Evolutionary conservation across 2,888 invertebrate species (phyloP).

Genomic region (Xylophagus ater): DNA sequence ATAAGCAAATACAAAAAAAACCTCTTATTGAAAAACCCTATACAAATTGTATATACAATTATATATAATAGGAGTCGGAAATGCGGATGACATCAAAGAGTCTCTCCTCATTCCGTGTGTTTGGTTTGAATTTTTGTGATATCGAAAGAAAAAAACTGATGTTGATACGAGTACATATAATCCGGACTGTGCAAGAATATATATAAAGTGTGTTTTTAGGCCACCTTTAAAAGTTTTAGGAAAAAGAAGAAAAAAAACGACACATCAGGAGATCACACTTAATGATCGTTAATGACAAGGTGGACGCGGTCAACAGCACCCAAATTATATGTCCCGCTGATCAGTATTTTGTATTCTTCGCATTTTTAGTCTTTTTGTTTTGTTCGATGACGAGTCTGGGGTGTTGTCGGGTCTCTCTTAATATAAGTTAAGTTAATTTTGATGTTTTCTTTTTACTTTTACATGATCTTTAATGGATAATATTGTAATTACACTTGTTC

Average conservation of each 20-base stretch:
- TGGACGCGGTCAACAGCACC: constrained; percentile 22
- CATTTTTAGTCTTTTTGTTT: too few relatives aligned
- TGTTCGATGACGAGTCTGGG: too few relatives aligned
- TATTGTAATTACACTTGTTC: too few relatives aligned
- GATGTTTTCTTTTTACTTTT: too few relatives aligned
- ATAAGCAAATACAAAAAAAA: too few relatives aligned
- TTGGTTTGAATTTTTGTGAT: constrained; percentile 7
- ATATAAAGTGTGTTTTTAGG: constrained; percentile 17
- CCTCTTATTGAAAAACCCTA: too few relatives aligned
- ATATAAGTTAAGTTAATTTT: too few relatives aligned
- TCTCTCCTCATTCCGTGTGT: constrained; percentile 7
- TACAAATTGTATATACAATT: too few relatives aligned
- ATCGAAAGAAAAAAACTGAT: constrained; percentile 5
- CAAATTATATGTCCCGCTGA: constrained; percentile 21
- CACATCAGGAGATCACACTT: constrained; percentile 22
- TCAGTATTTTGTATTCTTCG: too few relatives aligned
- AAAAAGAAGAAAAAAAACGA: constrained; percentile 13
- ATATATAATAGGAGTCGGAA: constrained; percentile 12
- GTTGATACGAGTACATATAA: too few relatives aligned
- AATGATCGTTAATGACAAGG: constrained; percentile 24
- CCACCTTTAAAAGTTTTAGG: constrained; percentile 12
- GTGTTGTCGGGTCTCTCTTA: too few relatives aligned
- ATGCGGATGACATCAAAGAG: constrained; percentile 15
- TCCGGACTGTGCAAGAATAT: neutral
- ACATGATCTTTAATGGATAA: too few relatives aligned